Conservation (phyloP, 1,140 invertebrate species). For the Belonocnema kinseyi region DNA sequence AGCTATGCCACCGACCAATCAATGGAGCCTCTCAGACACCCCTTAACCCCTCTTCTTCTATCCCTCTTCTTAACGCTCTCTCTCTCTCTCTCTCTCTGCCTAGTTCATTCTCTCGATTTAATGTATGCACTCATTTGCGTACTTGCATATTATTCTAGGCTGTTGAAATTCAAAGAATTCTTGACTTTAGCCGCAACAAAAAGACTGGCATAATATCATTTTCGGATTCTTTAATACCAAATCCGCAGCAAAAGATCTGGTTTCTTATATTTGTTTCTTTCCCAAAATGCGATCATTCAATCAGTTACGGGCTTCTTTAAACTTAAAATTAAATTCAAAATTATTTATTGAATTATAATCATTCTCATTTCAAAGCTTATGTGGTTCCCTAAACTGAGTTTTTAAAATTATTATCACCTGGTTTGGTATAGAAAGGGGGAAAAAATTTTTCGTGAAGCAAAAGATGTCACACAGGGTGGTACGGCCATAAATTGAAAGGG, state of each 20-base stretch:
- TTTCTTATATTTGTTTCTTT: no score
- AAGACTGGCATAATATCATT: neutral
- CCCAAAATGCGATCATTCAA: no score
- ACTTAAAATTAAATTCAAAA: no score
- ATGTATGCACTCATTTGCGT: slow-evolving; percentile 30
- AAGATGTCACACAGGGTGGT: neutral
- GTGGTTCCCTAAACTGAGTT: no score
- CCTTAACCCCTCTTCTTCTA: slow-evolving; percentile 24
- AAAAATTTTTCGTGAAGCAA: neutral
- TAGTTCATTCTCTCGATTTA: slow-evolving; percentile 35
- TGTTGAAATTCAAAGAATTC: slow-evolving; percentile 10
- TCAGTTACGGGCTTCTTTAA: no score
- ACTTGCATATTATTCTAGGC: slow-evolving; percentile 1
- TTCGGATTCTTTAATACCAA: neutral
- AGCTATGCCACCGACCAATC: slow-evolving; percentile 71
- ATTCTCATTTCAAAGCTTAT: no score
- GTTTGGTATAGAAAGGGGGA: no score
- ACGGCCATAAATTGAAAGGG: neutral
- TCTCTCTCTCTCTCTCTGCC: slow-evolving; percentile 29
- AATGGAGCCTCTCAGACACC: slow-evolving; percentile 64
- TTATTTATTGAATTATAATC: no score
- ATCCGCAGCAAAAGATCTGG: no score
- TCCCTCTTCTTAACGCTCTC: slow-evolving; percentile 37
- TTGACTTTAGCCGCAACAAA: neutral
- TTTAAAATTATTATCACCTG: no score